Evolutionary conservation across 2,113 vertebrate genomes (phyloP).

Genomic region (Proterorhinus semilunaris): DNA sequence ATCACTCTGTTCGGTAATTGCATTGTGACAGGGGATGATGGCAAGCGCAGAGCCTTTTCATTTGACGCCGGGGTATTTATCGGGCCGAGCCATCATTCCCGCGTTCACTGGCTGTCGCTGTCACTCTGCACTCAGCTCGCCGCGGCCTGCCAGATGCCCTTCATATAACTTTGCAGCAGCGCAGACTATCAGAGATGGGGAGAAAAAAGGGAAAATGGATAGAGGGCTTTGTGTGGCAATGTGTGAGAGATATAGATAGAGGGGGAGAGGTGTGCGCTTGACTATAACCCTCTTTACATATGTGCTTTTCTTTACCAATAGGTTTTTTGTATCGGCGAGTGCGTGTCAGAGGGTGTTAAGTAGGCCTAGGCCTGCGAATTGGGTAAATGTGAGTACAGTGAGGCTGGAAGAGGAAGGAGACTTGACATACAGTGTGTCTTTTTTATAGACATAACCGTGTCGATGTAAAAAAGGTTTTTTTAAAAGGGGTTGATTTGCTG

Average conservation of each 20-base stretch:
- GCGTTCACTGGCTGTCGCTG: conserved; percentile 88
- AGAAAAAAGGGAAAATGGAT: conserved; percentile 46
- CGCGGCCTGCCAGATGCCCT: conserved; percentile 99
- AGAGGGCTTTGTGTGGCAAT: conserved; percentile 49
- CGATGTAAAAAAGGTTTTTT: too few relatives aligned
- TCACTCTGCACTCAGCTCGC: conserved; percentile 99
- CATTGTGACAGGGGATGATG: conserved; percentile 99
- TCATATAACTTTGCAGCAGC: conserved; percentile 99
- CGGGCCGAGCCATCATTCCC: conserved; percentile 98
- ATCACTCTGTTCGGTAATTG: conserved; percentile 99
- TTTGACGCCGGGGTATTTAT: conserved; percentile 99
- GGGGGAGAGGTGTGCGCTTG: conserved; percentile 52
- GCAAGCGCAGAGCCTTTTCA: conserved; percentile 99
- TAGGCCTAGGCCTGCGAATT: conserved; percentile 17
- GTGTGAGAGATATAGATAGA: conserved; percentile 61
- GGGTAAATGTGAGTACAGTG: conserved; percentile 42
- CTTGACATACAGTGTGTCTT: not conserved
- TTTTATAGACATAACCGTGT: too few relatives aligned
- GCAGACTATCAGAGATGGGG: conserved; percentile 72
- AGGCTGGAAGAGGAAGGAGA: conserved; percentile 62
- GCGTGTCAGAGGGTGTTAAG: conserved; percentile 61
- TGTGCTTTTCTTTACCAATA: conserved; percentile 46
- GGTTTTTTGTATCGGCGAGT: conserved; percentile 53
- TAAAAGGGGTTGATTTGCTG: too few relatives aligned
- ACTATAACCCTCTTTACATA: conserved; percentile 60